Conservation (phyloP, 1,140 invertebrate genomes). For the Drosophila nikananu region DNA sequence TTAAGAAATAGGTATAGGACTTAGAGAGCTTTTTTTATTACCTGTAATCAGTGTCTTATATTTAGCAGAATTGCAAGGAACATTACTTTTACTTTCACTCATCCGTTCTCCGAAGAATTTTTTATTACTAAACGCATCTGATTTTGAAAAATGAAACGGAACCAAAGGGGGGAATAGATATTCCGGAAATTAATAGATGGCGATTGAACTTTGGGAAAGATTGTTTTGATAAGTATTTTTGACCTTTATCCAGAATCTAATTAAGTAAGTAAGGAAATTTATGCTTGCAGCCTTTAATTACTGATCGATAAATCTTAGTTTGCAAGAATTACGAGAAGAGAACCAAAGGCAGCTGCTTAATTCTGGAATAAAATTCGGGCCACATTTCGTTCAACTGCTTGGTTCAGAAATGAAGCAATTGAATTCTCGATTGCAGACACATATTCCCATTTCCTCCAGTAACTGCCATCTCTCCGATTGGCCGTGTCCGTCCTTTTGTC, state of each 20-base stretch:
- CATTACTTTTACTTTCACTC: background rate
- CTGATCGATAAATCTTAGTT: background rate
- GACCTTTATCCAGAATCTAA: background rate
- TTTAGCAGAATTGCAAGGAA: too few species aligned
- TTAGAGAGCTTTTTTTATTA: background rate
- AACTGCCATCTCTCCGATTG: slow-evolving; percentile 16
- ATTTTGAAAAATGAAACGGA: background rate
- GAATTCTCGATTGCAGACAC: slow-evolving; percentile 2
- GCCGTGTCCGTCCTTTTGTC: background rate
- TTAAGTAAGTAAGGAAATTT: background rate
- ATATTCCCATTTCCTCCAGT: background rate
- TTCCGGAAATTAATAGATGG: slow-evolving; percentile 26
- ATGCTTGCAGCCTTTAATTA: background rate
- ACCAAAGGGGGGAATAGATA: background rate
- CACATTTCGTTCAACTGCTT: background rate
- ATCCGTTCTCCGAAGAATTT: background rate
- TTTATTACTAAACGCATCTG: background rate
- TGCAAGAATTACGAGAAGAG: too few species aligned
- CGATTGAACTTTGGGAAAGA: background rate
- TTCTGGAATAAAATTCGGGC: background rate
- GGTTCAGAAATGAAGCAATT: slow-evolving; percentile 4
- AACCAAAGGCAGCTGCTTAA: background rate
- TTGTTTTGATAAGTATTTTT: background rate
- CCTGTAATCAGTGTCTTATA: background rate
- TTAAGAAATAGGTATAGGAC: slow-evolving; percentile 1